Base-by-base conservation (phyloP, 2,797 vertebrate genomes). In the Lycodopsis pacificus region DNA sequence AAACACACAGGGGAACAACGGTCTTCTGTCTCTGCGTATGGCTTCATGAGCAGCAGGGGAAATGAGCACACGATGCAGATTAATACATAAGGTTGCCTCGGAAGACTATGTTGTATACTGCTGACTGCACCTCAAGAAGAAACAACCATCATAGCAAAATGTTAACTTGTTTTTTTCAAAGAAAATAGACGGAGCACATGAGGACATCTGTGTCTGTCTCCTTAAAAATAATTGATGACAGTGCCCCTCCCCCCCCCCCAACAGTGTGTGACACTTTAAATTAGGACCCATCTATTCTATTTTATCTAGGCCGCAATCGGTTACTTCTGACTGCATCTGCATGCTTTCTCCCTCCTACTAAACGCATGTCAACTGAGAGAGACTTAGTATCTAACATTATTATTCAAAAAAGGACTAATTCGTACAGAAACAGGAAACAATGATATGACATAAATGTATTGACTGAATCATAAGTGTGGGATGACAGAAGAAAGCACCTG, bases 61-160 rank as follows among this genome's bases (percentile, higher is more conserved):
- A 54, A 83, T 65, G 53, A 79, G 36, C 79, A 44, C 64, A 54
- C 63, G 67, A 58, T 77, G 63, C 72, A 82, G 89, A 82, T 91
- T 82, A 86, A 77, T 69, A 46, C 19, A 6, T 86, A 87, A 88
- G 46, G 71, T 56, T 54, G 14, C 83, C 51, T 19, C 73, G 48
- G 40, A 51, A 69, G 62, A 73, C 63, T 25, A 51, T 11, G 3
- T 22, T 11, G 54, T 20, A 10, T 15, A 20, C 30, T 6, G 17
- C 44, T 7, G 5, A 3, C 44, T 46, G 4, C 8, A 22, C 19
- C 19, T 49, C 17, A n/a, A 51, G 20, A 51, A 51, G 6, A 46
- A 46, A 46, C 44, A n/a, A 51, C 20, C 48, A 51, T 51, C 48
- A 51, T 7, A n/a, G 48, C 48, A 48, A 48, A 20, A 48, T 48